Conservation (phyloP, 2,113 vertebrate species). For the Gopherus evgoodei region DNA sequence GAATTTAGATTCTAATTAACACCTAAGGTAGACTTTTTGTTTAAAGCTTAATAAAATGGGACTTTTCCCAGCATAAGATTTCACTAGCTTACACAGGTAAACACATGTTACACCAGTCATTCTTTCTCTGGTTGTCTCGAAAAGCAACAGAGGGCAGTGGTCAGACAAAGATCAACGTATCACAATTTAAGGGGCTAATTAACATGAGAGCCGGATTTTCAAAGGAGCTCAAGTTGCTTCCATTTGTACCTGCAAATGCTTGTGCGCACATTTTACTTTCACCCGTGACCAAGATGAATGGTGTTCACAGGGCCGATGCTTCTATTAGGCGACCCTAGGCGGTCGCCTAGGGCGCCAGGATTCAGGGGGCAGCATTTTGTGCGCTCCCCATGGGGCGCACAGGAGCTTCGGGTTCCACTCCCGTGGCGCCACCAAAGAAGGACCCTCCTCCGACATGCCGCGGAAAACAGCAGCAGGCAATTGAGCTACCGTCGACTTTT, state of each 20-base stretch:
- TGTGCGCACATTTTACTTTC: not conserved
- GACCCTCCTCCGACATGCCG: too few relatives aligned
- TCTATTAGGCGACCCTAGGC: too few relatives aligned
- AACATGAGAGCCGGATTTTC: not conserved
- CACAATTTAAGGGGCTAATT: constrained; percentile 12
- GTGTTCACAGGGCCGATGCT: not conserved
- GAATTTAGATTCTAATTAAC: constrained; percentile 90
- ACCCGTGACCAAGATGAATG: rapidly evolving
- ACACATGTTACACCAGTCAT: constrained; percentile 27
- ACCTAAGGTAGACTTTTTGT: constrained; percentile 83
- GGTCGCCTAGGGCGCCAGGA: too few relatives aligned
- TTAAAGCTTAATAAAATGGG: constrained; percentile 78
- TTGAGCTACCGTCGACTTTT: too few relatives aligned
- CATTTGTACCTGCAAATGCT: not conserved
- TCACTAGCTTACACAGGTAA: constrained; percentile 63
- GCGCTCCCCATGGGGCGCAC: too few relatives aligned
- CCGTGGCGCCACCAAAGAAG: too few relatives aligned
- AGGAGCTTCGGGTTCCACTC: too few relatives aligned
- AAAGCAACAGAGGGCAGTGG: constrained; percentile 23
- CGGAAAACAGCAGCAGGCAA: too few relatives aligned
- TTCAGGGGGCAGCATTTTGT: too few relatives aligned
- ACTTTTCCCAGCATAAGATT: constrained; percentile 81
- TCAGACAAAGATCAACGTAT: constrained; percentile 13
- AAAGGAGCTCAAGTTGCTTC: not conserved
- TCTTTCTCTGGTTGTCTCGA: constrained; percentile 42